Evolutionary conservation across 2,888 invertebrate species (phyloP), one percentile per base, ranked within the genome.

Genomic region (Entomobrya proxima): DNA sequence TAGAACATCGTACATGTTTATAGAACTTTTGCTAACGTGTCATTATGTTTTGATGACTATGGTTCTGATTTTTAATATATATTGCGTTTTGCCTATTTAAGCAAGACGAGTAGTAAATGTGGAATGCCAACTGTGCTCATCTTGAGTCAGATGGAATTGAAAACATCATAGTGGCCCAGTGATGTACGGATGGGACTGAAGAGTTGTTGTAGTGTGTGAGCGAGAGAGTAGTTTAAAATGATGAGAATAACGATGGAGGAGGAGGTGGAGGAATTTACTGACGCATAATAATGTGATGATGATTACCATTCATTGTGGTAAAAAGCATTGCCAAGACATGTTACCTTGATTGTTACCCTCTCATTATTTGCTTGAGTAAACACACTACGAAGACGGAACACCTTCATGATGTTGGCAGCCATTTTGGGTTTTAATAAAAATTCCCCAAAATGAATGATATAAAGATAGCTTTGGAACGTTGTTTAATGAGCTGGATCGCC

Each of bases 291-390:
- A n/a, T n/a, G n/a, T 32, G 18, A 40, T 69, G 72, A 72, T 32
- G 21, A 52, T 82, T 77, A 35, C 58, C 69, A 69, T 76, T 83
- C 37, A 37, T 64, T 47, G 64, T 69, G 40, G 18, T 52, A 21
- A 44, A 50, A 37, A 67, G 37, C 76, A 69, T 78, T 84, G 77
- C 84, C 69, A 84, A 78, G 61, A 78, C 67, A 72, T 18, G 72
- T 74, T 84, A 61, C 84, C 84, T 84, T 84, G 78, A 84, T 84
- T 84, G 84, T 78, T 72, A 55, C 78, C 40, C 37, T 50, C 72
- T 81, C 81, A 81, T 81, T 81, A 61, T 84, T 72, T 84, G 84
- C 69, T 72, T 84, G 72, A 52, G 27, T 37, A 44, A 37, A 69
- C 72, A 78, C 40, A 78, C 24, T n/a, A n/a, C n/a, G n/a, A n/a